Conservation (phyloP, 2,113 vertebrate genomes). For the Progne subis region DNA sequence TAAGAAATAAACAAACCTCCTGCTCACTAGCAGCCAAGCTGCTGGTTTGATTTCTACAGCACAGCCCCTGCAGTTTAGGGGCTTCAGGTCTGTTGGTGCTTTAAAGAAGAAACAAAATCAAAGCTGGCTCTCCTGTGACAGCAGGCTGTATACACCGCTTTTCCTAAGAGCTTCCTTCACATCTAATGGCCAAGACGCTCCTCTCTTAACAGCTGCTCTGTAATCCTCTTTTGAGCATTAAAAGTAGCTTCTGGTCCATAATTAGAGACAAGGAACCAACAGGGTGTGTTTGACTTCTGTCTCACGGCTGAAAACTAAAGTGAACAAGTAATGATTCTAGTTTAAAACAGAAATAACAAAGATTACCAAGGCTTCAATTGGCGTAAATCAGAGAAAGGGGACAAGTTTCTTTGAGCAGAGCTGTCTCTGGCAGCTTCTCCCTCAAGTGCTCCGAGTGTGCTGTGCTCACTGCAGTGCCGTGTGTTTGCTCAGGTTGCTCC, state of each 20-base stretch:
- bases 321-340: background rate
- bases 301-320: background rate
- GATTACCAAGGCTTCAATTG: background rate
- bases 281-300: background rate
- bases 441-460: rapidly evolving
- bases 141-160: rapidly evolving
- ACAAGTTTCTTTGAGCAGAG: background rate
- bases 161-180: background rate
- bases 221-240: background rate
- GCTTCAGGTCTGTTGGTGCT: background rate
- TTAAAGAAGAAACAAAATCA: background rate
- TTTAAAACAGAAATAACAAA: background rate
- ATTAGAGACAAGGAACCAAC: background rate
- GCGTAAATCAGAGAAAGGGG: background rate
- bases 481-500: background rate
- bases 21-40: background rate
- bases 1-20: background rate
- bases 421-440: background rate
- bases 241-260: background rate
- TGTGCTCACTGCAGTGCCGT: background rate
- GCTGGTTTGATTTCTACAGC: background rate
- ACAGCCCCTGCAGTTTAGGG: background rate
- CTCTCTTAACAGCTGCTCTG: background rate
- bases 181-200: background rate
- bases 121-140: background rate